Base-by-base conservation (phyloP, 1,140 invertebrate species). In the Sitodiplosis mosellana region DNA sequence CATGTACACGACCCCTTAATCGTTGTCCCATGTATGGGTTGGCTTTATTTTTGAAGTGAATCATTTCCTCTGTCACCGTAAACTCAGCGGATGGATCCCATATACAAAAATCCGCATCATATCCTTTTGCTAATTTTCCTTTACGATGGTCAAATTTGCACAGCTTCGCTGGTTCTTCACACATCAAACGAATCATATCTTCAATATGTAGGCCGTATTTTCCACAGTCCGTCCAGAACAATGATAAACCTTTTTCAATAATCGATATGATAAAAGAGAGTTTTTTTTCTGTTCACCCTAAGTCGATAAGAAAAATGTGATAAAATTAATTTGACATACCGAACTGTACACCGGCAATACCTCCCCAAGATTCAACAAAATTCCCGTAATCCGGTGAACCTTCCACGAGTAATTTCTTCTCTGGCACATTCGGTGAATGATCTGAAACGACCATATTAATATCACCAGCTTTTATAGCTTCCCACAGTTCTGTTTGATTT, bases 321-420 rank as follows among this genome's bases (percentile, higher is more conserved):
- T 27, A 10, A 27, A 27, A 27, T 27, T 10, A 27, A 10, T 5
- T 27, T 27, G 27, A 27, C 56, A 48, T 64, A 77, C 77, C 78
- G 57, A 83, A 77, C 59, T 84, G 81, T 22, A 83, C 57, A 0
- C 77, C 80, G 3, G 79, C 74, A 49, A 84, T 80, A 42, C 80
- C 81, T 44, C 78, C 79, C 78, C 79, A 83, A 41, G 80, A 77
- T 53, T 68, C 66, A 48, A 81, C 57, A 55, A 81, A 82, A 55
- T 81, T 71, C 19, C 71, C 73, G 8, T 66, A 62, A 11, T 67
- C 62, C 11, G 57, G 57, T 21, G 58, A 48, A 1, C 59, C 57
- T 49, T 67, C 61, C 27, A 61, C 69, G 2, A 68, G 58, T n/a
- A 64, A 61, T 51, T 81, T 79, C 1, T 80, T 61, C 2, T 79